Evolutionary conservation across 2,113 vertebrate genomes (phyloP).

Genomic region (Donacobius atricapilla): DNA sequence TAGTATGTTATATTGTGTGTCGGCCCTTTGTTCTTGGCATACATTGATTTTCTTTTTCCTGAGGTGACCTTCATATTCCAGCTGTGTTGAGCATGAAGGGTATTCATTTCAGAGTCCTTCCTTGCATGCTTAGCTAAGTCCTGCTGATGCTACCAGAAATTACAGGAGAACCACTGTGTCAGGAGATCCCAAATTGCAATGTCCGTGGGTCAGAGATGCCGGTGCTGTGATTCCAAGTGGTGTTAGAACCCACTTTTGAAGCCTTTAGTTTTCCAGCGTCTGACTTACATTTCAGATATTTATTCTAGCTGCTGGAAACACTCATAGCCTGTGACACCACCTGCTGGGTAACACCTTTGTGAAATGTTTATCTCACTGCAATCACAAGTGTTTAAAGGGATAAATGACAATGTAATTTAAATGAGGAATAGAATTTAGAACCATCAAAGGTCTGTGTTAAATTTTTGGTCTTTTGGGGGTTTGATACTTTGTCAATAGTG

Average conservation of each 20-base stretch:
- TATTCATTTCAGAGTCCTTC: background rate
- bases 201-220: background rate
- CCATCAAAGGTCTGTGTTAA: background rate
- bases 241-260: background rate
- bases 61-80: background rate
- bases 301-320: background rate
- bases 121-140: background rate
- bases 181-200: background rate
- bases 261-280: background rate
- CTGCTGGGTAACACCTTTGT: background rate
- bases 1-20: background rate
- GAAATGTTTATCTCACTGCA: background rate
- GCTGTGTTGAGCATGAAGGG: background rate
- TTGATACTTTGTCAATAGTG: background rate
- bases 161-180: background rate
- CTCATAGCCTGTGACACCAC: background rate
- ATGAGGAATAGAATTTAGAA: background rate
- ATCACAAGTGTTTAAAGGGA: background rate
- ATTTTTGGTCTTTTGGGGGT: background rate
- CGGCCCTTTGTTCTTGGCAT: background rate
- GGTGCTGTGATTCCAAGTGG: rapidly evolving
- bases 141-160: background rate
- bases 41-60: background rate
- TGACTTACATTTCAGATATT: background rate
- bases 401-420: background rate